Evolutionary conservation across 2,797 vertebrate genomes (phyloP), one percentile per base, ranked within the genome.

Genomic region (Crocidura indochinensis): DNA sequence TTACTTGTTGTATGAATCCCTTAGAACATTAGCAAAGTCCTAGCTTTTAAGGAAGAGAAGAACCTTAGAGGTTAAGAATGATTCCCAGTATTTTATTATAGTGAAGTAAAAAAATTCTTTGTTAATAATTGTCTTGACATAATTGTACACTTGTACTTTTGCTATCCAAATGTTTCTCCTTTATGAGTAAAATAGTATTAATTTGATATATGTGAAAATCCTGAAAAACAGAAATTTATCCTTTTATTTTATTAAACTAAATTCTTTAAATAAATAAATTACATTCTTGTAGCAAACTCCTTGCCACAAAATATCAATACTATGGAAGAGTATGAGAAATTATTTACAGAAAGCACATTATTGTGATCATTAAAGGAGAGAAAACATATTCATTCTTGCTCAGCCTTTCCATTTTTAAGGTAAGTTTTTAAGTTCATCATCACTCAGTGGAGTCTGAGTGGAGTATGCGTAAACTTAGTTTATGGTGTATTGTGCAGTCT

Each of bases 251-350:
- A 26, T 71, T 79, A 69, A 83, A 29, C 15, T 68, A 49, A 62
- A 62, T 60, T 88, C 81, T 20, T 20, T 27, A 82, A 27, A 82
- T 31, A 86, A 51, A 10, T 85, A 88, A 81, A n/a, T 14, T 51
- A 68, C 46, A 46, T 4, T 1, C 8, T 53, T 77, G 15, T 38
- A 51, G 14, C 3, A 64, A 10, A 62, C 9, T 38, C 27, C 14
- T 82, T 69, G 44, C 1, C 27, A 56, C 11, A 67, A 19, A 68
- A 74, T 38, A 17, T 68, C 74, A 60, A 60, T 65, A 49, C 53
- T 69, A 68, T 20, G 7, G 60, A 14, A 64, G 38, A 68, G 31
- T 11, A 46, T 51, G 31, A 88, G 22, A 20, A 46, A 46, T 0
- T 64, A 0, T 14, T 68, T 68, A 31, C 74, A 62, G 17, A 20